Evolutionary conservation across 2,888 invertebrate genomes (phyloP).

Genomic region (Allolobophora icterica): DNA sequence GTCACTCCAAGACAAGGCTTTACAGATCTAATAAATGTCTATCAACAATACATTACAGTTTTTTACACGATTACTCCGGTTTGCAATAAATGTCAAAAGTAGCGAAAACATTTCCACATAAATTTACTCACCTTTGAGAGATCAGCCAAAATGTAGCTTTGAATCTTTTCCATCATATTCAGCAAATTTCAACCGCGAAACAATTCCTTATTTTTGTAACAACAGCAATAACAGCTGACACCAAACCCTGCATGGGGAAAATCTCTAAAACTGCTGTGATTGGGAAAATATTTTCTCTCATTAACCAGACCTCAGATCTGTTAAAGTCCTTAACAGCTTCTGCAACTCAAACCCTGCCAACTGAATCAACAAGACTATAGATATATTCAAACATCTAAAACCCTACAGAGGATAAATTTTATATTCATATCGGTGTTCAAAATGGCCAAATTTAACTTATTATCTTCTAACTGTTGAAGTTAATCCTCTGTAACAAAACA

Average conservation of each 20-base stretch:
- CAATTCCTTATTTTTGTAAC: background rate
- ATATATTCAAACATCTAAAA: too few relatives aligned
- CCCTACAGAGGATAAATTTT: background rate
- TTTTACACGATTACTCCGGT: background rate
- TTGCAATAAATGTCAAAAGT: background rate
- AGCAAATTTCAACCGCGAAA: background rate
- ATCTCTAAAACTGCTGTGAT: background rate
- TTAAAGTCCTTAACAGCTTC: background rate
- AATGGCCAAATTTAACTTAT: background rate
- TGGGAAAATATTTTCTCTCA: background rate
- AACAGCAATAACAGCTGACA: background rate
- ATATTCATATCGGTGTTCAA: background rate
- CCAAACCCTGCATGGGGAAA: background rate
- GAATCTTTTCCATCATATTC: background rate
- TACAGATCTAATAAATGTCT: background rate
- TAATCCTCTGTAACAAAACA: background rate
- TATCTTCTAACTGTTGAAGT: background rate
- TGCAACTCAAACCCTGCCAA: background rate
- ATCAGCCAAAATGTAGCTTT: background rate
- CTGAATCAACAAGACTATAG: background rate
- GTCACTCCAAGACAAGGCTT: too few relatives aligned
- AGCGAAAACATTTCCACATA: background rate
- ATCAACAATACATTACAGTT: too few relatives aligned
- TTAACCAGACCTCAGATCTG: background rate
- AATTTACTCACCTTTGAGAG: background rate